Base-by-base conservation (phyloP, 2,888 invertebrate genomes). In the Bembecia ichneumoniformis region DNA sequence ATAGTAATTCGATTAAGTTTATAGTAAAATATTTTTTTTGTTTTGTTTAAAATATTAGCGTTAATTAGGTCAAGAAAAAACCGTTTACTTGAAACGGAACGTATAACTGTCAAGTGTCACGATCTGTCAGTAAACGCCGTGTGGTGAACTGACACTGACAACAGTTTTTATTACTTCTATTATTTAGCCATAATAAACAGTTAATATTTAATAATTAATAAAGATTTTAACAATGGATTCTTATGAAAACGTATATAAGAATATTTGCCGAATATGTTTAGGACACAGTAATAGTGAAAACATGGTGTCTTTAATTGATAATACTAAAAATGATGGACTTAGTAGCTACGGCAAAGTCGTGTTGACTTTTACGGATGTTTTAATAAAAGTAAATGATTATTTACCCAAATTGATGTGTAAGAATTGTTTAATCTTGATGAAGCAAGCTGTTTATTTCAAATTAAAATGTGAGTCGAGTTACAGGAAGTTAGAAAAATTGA, bases 181-280 rank as follows among this genome's bases (percentile, higher is more conserved):
- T 11, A 9, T 36, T 36, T 36, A 3, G 36, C 7, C 28, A 28
- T 9, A 28, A 28, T 28, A 28, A 28, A 28, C 28, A 28, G 28
- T 5, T 20, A 20, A 9, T 40, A 40, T 13, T 13, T 13, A 40
- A 11, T 40, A n/a, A 35, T 10, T 40, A n/a, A 13, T 40, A n/a
- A 2, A 5, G n/a, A 2, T 40, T 40, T 13, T 40, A 40, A 44
- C 10, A 14, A 77, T 77, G 77, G 64, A 68, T 55, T 55, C 51
- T 40, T 73, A 71, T 47, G 60, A 71, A 43, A 64, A 72, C 52
- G 62, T 71, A 2, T 81, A 65, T 47, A 67, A 74, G 54, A 66
- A 61, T 28, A 69, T 82, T 47, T 86, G 84, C 54, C 69, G 84
- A 13, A 51, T 82, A 46, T 86, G 84, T 62, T 67, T 84, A 55